Percentiles rank a stretch among this genome's conserved stretches.
Conservation (phyloP, 2,888 invertebrate species). For the Mayetiola destructor region DNA sequence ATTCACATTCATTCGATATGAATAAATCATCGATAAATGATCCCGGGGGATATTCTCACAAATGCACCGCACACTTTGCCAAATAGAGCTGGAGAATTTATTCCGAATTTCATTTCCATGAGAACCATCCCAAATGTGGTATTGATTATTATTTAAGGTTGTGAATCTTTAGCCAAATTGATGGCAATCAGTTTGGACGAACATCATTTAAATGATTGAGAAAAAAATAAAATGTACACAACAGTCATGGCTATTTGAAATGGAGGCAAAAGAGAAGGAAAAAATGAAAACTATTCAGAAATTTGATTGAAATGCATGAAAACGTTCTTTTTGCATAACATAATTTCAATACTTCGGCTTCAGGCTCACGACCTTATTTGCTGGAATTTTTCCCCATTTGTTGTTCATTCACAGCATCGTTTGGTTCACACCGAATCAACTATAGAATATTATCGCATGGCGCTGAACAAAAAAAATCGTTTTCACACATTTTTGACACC, state of each 20-base stretch:
- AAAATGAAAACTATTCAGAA: too few relatives aligned
- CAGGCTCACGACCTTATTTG: neutral
- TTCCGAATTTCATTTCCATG: neutral
- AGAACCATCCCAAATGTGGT: neutral
- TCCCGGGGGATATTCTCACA: constrained; percentile 5
- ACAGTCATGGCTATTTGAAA: too few relatives aligned
- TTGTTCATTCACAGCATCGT: neutral
- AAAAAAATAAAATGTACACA: too few relatives aligned
- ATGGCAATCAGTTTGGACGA: neutral
- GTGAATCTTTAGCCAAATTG: constrained; percentile 4
- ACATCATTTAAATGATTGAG: neutral
- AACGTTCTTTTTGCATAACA: neutral
- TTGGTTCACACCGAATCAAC: neutral
- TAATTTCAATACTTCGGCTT: neutral
- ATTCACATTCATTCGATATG: too few relatives aligned
- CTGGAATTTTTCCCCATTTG: too few relatives aligned
- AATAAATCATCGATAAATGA: constrained; percentile 7
- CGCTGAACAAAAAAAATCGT: neutral
- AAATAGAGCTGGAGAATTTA: neutral
- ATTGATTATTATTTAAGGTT: neutral
- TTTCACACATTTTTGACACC: neutral
- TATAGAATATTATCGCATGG: neutral
- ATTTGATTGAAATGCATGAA: neutral
- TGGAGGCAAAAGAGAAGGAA: neutral
- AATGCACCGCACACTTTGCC: neutral